Evolutionary conservation across 2,113 vertebrate genomes (phyloP), one percentile per base, ranked within the genome.

Genomic region (Pithys albifrons): DNA sequence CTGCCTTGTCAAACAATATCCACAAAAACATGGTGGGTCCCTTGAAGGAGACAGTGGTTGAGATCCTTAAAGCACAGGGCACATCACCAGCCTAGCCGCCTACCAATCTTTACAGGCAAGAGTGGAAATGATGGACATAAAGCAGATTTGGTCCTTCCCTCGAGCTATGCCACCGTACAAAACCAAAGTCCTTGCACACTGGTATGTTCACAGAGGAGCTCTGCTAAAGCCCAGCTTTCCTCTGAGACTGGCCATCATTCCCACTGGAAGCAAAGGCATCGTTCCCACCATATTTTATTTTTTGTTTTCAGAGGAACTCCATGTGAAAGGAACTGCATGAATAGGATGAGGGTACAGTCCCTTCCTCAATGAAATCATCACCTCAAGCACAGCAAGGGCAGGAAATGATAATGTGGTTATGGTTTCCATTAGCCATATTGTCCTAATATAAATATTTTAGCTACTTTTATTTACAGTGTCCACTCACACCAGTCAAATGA

Each of bases 361-460:
- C 58, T 78, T 86, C 31, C 55, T 48, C 66, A 58, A 86, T 69
- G 57, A 88, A 95, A 71, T 86, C 80, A 76, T 33, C 92, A 61
- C 84, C 75, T 80, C 72, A 81, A 77, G 77, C 27, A 49, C 8
- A 93, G 79, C 79, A 86, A 91, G 52, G 69, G 22, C 88, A 96
- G 90, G 93, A 96, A 94, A 86, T 41, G 78, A 77, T 93, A 96
- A 88, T 2, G 0, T 28, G 23, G 74, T 86, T 88, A 67, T 59
- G 67, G 88, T 45, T 93, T 79, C 83, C 82, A 91, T 95, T 88
- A 94, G 65, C 79, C 2, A 1, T 48, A 24, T 93, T 92, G 92
- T 92, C 69, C 83, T 74, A 91, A 96, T 81, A 96, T 78, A 95
- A 93, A 91, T 78, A 95, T 92, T 93, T 93, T 75, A 75, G 61